Conservation (phyloP, 92 coral and sea anemone species). For the Diadumene lineata region DNA sequence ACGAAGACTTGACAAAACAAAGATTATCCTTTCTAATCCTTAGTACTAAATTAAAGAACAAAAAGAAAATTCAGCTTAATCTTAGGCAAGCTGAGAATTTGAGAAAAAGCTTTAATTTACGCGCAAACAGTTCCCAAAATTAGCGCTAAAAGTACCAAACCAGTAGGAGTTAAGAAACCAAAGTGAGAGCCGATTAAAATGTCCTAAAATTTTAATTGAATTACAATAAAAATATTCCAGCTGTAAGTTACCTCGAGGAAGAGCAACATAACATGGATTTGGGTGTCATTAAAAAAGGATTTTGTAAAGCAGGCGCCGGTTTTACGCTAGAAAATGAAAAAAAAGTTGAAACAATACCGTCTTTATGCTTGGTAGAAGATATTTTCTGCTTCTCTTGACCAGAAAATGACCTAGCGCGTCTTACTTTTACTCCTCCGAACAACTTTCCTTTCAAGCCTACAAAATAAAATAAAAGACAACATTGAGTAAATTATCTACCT, state of each 20-base stretch:
- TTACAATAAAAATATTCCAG: background rate
- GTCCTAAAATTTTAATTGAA: background rate
- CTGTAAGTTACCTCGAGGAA: background rate
- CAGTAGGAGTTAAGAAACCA: slow-evolving; percentile 9
- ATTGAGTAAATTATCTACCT: background rate
- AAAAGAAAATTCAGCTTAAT: background rate
- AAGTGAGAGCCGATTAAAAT: background rate
- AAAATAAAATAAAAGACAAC: slow-evolving; percentile 4
- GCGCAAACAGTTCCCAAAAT: background rate
- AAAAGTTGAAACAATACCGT: slow-evolving; percentile 43
- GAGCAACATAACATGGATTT: slow-evolving; percentile 8
- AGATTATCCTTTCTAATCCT: slow-evolving; percentile 7
- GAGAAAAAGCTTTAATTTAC: background rate
- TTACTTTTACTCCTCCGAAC: slow-evolving; percentile 77
- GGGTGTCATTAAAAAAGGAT: background rate
- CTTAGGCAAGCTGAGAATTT: background rate
- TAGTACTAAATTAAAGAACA: background rate
- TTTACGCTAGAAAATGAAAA: background rate
- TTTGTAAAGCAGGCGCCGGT: background rate
- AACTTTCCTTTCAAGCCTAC: slow-evolving; percentile 74
- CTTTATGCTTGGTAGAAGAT: slow-evolving; percentile 44
- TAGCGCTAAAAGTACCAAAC: background rate
- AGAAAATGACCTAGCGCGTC: slow-evolving; percentile 84
- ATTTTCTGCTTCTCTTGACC: slow-evolving; percentile 88
- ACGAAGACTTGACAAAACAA: background rate